Conservation (phyloP, 2,797 vertebrate genomes). For the Peromyscus melanophrys region DNA sequence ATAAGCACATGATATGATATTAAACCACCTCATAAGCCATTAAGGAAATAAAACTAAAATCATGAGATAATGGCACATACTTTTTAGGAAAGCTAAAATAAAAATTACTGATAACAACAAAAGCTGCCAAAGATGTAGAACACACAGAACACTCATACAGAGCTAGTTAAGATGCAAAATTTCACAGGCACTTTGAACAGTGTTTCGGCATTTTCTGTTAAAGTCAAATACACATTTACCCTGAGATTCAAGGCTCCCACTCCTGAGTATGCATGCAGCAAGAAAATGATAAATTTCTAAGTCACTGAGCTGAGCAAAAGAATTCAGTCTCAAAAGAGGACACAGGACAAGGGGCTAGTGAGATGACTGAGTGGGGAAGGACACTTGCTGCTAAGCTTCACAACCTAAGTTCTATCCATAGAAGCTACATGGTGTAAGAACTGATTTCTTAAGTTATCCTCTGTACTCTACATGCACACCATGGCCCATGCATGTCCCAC, state of each 20-base stretch:
- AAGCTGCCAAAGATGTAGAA: background rate
- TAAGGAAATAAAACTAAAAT: constrained; percentile 63
- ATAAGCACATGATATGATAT: constrained; percentile 41
- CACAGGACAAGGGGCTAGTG: background rate
- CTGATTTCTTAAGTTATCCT: background rate
- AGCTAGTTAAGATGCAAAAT: constrained; percentile 43
- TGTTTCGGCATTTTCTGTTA: constrained; percentile 44
- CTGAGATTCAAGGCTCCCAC: background rate
- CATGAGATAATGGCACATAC: constrained; percentile 18
- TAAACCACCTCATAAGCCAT: constrained; percentile 25
- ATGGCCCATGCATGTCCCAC: background rate
- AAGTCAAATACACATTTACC: constrained; percentile 48
- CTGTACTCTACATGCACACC: background rate
- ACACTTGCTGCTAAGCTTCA: no score
- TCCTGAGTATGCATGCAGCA: constrained; percentile 9
- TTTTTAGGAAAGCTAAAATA: constrained; percentile 53
- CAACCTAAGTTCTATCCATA: background rate
- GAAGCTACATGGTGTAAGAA: background rate
- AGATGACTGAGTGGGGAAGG: background rate
- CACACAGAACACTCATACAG: background rate
- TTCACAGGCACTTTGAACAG: constrained; percentile 27
- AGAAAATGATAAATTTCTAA: constrained; percentile 48
- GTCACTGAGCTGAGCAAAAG: constrained; percentile 49
- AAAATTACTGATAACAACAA: constrained; percentile 67
- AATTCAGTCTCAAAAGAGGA: constrained; percentile 53